Percentiles rank a stretch among this genome's conserved stretches.
Conservation (phyloP, 2,888 invertebrate species). For the Dermolepida albohirtum region DNA sequence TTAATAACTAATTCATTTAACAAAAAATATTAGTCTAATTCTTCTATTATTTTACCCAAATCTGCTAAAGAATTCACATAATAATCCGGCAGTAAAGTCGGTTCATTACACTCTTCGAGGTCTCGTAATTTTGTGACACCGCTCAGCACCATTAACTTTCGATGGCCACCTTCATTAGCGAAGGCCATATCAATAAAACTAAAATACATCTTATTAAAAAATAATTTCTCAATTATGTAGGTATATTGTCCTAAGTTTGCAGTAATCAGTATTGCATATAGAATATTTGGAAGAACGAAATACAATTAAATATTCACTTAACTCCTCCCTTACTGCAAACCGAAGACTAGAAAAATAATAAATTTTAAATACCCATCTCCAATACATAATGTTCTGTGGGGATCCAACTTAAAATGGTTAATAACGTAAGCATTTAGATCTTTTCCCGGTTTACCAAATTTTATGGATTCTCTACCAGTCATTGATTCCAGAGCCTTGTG, state of each 20-base stretch:
- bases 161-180: conserved; percentile 29
- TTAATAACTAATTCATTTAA: no score
- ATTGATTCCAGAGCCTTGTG: conserved; percentile 64
- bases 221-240: not conserved
- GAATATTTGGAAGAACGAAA: no score
- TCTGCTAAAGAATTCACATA: conserved; percentile 29
- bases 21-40: not conserved
- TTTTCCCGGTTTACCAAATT: conserved; percentile 68
- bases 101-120: conserved; percentile 20
- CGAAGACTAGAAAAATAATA: no score
- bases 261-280: no score
- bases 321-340: no score
- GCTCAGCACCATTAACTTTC: conserved; percentile 26
- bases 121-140: conserved; percentile 25
- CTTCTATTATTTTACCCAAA: conserved; percentile 15
- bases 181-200: conserved; percentile 34
- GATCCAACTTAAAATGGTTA: conserved; percentile 70
- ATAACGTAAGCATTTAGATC: conserved; percentile 66
- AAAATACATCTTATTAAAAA: not conserved
- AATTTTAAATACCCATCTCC: conserved; percentile 76
- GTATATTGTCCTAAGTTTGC: no score
- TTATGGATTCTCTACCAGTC: conserved; percentile 63
- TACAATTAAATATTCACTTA: no score
- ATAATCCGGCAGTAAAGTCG: conserved; percentile 11
- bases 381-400: conserved; percentile 80